These are phyloP conservation scores for Copidosoma floridanum DNA, from an alignment of 1,140 invertebrate species.

Conservation along the genomic window DNA sequence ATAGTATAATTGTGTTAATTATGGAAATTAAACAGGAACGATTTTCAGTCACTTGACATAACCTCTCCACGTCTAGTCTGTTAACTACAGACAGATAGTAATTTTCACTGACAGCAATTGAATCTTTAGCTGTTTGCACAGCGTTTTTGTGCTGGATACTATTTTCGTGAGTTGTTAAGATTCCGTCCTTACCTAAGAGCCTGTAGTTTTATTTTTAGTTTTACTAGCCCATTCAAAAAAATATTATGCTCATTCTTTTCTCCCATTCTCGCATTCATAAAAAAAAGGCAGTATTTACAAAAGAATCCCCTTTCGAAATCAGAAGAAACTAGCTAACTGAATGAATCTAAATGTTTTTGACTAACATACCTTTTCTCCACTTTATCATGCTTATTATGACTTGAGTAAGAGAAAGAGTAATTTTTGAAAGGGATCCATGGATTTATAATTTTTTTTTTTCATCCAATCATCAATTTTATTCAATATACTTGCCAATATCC, in stretches of 20 bases:
- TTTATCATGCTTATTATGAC: neutral
- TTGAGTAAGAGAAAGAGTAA: neutral
- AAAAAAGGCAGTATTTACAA: slow-evolving; percentile 7
- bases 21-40: slow-evolving; percentile 28
- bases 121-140: neutral
- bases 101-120: neutral
- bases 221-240: no score
- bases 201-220: no score
- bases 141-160: neutral
- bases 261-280: neutral
- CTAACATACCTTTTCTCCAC: neutral
- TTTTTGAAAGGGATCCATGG: neutral
- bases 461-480: neutral
- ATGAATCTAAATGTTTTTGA: neutral
- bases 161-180: neutral
- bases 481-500: slow-evolving; percentile 4
- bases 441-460: neutral
- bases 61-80: neutral
- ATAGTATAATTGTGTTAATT: slow-evolving; percentile 31
- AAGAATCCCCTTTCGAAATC: neutral
- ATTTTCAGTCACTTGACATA: slow-evolving; percentile 31
- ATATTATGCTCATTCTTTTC: no score
- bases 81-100: neutral
- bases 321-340: neutral
- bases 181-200: neutral